Evolutionary conservation across 2,888 invertebrate genomes (phyloP).

Genomic region (Pardosa pseudoannulata): DNA sequence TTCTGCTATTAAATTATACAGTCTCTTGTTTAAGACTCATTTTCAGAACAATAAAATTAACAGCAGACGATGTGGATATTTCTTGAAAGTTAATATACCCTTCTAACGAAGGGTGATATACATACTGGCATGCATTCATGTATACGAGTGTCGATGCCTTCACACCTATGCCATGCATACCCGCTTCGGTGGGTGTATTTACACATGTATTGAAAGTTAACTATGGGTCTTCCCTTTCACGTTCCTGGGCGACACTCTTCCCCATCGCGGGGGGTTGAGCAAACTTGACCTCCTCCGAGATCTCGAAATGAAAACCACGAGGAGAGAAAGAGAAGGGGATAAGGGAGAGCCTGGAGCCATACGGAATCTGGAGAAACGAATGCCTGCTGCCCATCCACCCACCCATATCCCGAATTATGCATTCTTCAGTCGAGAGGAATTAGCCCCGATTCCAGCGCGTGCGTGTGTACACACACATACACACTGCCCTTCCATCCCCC

Average conservation of each 20-base stretch:
- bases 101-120: no score
- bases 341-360: neutral
- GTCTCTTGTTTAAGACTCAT: no score
- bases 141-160: no score
- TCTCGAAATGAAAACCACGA: neutral
- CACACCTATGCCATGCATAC: no score
- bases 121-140: no score
- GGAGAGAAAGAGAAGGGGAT: neutral
- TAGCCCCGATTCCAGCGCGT: neutral
- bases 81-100: no score
- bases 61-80: no score
- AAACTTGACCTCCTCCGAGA: neutral
- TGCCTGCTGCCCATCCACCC: neutral
- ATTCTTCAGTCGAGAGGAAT: neutral
- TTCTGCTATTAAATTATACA: no score
- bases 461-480: neutral
- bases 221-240: neutral
- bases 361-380: neutral
- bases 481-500: no score
- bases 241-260: neutral
- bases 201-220: no score
- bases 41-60: no score
- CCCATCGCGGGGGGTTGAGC: neutral
- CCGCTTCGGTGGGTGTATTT: no score
- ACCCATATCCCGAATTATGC: neutral